A percentile compares a stretch with the other conserved stretches of the same genome.
phyloP scores from a whole-genome alignment of 2,797 vertebrate genomes.

The Tokudaia muenninki region DNA sequence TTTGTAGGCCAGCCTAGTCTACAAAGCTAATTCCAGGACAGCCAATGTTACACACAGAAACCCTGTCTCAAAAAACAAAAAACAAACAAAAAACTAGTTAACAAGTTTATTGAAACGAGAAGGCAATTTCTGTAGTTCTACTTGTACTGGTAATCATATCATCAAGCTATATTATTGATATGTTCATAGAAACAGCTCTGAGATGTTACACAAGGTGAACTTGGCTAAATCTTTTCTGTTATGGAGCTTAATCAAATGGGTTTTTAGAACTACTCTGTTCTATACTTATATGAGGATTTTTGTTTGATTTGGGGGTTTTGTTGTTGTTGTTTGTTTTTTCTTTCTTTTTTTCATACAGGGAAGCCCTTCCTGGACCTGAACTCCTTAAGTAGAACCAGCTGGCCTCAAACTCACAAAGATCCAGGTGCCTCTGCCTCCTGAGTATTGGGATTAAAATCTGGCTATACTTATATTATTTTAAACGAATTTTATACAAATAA shows the following conservation, averaged over 20 bases:
- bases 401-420: background rate
- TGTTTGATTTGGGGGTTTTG: background rate
- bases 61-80: too few relatives aligned
- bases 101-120: background rate
- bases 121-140: background rate
- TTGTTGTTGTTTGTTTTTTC: background rate
- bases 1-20: background rate
- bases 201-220: background rate
- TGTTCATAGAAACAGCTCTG: background rate
- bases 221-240: conserved; percentile 31
- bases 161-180: background rate
- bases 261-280: background rate
- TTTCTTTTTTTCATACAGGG: too few relatives aligned
- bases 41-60: background rate
- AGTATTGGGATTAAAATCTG: background rate
- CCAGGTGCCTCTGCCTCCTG: background rate
- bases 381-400: background rate
- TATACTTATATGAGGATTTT: background rate
- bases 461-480: conserved; percentile 11
- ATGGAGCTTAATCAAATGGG: background rate
- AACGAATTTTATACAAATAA: conserved; percentile 25
- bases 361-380: background rate
- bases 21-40: background rate
- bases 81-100: background rate
- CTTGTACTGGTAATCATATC: background rate